Percentiles rank a stretch among this genome's conserved stretches.
phyloP scores from a whole-genome alignment of 2,797 vertebrate genomes.

The Sternotherus odoratus region DNA sequence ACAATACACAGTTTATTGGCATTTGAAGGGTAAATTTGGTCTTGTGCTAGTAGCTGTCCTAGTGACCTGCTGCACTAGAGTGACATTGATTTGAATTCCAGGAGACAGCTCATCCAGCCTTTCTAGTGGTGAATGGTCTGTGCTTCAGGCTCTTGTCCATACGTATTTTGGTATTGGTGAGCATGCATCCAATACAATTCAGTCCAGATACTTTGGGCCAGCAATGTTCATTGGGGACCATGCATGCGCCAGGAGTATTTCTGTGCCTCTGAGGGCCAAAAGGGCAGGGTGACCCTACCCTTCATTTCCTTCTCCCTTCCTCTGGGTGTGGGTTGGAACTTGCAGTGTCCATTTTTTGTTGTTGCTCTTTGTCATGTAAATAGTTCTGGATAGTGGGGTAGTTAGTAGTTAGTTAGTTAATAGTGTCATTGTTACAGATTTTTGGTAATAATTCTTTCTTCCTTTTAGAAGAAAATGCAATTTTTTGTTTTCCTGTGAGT shows the following conservation, averaged over 20 bases:
- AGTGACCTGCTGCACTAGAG: neutral
- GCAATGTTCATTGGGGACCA: neutral
- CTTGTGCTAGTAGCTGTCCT: neutral
- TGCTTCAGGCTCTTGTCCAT: neutral
- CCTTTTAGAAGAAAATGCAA: neutral
- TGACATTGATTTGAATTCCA: neutral
- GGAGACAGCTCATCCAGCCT: neutral
- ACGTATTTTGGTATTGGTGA: neutral
- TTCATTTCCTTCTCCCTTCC: neutral
- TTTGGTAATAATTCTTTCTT: neutral
- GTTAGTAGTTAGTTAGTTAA: neutral
- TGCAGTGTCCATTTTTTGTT: neutral
- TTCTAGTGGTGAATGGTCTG: conserved; percentile 3
- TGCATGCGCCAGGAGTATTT: neutral
- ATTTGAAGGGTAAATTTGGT: neutral
- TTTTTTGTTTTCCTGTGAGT: neutral
- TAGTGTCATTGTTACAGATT: neutral
- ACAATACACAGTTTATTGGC: neutral
- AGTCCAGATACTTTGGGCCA: neutral
- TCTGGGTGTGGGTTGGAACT: neutral
- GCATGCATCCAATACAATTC: neutral
- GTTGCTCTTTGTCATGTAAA: neutral
- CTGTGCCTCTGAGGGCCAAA: neutral
- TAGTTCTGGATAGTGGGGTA: neutral
- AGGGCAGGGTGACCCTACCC: neutral